Conservation (phyloP, 2,113 vertebrate genomes). For the Oriolus oriolus region DNA sequence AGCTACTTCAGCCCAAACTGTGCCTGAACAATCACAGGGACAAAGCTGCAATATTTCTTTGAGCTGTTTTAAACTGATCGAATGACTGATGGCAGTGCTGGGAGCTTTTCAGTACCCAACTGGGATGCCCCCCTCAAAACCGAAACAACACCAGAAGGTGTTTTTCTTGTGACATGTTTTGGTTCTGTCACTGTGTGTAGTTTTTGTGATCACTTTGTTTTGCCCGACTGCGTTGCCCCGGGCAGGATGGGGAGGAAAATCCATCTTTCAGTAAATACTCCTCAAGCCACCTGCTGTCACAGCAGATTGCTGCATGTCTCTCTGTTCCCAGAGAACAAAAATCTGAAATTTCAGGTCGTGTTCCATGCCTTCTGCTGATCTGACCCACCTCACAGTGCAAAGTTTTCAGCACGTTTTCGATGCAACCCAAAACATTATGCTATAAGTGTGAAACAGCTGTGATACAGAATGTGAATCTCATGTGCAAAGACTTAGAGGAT, state of each 20-base stretch:
- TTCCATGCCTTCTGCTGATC: neutral
- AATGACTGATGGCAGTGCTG: neutral
- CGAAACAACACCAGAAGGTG: neutral
- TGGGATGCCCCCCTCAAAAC: neutral
- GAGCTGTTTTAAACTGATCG: neutral
- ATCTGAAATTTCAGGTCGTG: neutral
- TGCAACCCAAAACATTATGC: neutral
- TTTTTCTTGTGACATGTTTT: neutral
- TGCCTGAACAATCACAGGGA: neutral
- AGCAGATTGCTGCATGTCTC: neutral
- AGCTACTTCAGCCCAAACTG: neutral
- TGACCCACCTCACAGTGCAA: neutral
- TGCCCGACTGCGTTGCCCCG: neutral
- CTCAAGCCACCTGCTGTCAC: conserved; percentile 16
- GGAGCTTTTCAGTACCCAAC: neutral
- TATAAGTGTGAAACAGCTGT: neutral
- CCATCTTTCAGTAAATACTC: conserved; percentile 20
- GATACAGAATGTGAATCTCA: neutral
- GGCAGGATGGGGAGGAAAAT: conserved; percentile 2
- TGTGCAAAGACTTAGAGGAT: neutral
- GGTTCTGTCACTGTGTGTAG: neutral
- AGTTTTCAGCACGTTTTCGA: neutral
- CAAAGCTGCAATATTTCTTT: neutral
- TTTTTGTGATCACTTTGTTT: conserved; percentile 31
- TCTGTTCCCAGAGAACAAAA: neutral